phyloP scores from a whole-genome alignment of 2,113 vertebrate genomes.

The Saccopteryx leptura region DNA sequence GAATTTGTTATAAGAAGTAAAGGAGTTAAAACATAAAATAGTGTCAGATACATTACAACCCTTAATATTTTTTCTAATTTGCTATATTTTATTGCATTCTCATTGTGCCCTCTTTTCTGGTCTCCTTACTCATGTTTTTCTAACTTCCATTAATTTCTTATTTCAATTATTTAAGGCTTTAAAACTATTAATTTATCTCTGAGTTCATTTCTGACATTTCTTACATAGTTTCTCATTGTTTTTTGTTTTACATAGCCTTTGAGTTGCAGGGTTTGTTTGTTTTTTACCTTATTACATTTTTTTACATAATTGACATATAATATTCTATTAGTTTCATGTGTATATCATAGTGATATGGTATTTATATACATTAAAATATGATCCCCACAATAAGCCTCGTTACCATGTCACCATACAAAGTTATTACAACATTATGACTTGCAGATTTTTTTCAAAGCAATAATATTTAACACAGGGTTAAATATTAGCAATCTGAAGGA shows the following conservation, averaged over 20 bases:
- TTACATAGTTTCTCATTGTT: background rate
- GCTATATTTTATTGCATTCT: background rate
- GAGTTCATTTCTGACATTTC: background rate
- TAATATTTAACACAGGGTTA: background rate
- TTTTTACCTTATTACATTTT: background rate
- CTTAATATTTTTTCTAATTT: constrained; percentile 20
- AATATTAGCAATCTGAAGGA: background rate
- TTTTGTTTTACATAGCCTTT: background rate
- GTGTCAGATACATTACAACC: background rate
- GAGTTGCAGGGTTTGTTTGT: background rate
- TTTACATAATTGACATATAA: background rate
- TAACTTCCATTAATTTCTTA: background rate
- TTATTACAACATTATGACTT: background rate
- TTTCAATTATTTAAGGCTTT: background rate
- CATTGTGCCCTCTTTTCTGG: background rate
- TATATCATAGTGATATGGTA: background rate
- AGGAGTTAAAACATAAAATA: background rate
- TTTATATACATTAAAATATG: background rate
- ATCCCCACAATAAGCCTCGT: background rate
- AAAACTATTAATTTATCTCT: background rate
- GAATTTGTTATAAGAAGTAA: background rate
- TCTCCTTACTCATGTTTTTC: background rate
- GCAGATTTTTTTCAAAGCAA: background rate
- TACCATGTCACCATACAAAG: background rate
- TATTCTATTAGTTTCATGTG: background rate